Evolutionary conservation across 2,113 vertebrate genomes (phyloP).

Genomic region (Etheostoma cragini): DNA sequence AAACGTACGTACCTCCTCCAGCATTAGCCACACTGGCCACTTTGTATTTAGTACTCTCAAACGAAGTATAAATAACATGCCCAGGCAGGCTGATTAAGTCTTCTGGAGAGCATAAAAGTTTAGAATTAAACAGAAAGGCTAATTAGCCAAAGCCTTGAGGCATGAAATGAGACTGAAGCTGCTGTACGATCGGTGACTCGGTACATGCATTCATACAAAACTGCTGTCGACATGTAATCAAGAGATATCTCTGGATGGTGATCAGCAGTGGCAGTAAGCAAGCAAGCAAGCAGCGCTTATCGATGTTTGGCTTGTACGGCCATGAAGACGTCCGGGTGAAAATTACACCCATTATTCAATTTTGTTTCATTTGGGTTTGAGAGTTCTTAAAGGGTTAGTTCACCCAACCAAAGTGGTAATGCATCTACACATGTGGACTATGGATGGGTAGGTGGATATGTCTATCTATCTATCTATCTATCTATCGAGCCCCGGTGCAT

Average conservation of each 20-base stretch:
- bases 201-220: slow-evolving; percentile 48
- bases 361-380: not conserved
- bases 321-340: not conserved
- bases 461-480: too few species aligned
- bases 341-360: not conserved
- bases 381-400: not conserved
- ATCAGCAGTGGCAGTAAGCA: slow-evolving; percentile 33
- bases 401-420: not conserved
- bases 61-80: slow-evolving; percentile 61
- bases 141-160: slow-evolving; percentile 63
- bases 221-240: slow-evolving; percentile 46
- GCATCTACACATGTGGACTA: not conserved
- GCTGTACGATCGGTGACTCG: slow-evolving; percentile 39
- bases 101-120: slow-evolving; percentile 59
- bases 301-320: slow-evolving; percentile 6
- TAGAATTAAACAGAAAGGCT: slow-evolving; percentile 59
- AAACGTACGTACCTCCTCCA: slow-evolving; percentile 50
- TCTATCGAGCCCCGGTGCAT: too few species aligned
- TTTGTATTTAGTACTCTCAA: slow-evolving; percentile 58
- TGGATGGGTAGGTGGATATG: too few species aligned
- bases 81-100: slow-evolving; percentile 55
- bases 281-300: not conserved
- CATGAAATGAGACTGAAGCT: slow-evolving; percentile 58
- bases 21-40: slow-evolving; percentile 33
- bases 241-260: slow-evolving; percentile 22